Conservation (phyloP, 2,797 vertebrate genomes). For the Leuciscus waleckii region DNA sequence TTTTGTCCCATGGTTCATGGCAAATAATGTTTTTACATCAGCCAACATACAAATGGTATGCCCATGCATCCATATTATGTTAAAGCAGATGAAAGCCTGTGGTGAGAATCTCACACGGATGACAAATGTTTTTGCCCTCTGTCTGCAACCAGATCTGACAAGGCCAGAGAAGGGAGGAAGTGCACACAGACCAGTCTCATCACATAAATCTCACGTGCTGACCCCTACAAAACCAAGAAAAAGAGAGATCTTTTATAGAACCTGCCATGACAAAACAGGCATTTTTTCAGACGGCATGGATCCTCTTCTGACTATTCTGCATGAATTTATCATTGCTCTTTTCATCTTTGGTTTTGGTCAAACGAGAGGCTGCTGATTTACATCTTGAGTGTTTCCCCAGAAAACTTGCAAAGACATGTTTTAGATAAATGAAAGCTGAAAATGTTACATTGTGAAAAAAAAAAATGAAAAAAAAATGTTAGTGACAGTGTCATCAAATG, state of each 20-base stretch:
- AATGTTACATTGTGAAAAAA: slow-evolving; percentile 16
- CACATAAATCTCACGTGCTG: slow-evolving; percentile 58
- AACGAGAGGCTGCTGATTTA: background rate
- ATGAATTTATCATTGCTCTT: slow-evolving; percentile 41
- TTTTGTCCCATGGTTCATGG: background rate
- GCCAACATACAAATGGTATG: slow-evolving; percentile 31
- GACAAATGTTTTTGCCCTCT: slow-evolving; percentile 55
- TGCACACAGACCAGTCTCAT: slow-evolving; percentile 51
- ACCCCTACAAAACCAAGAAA: slow-evolving; percentile 40
- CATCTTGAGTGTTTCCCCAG: background rate
- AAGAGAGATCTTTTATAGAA: slow-evolving; percentile 26
- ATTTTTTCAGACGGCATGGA: slow-evolving; percentile 52
- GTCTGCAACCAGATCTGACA: slow-evolving; percentile 58
- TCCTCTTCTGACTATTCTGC: slow-evolving; percentile 20
- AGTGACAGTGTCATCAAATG: slow-evolving; percentile 14
- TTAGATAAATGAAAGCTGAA: slow-evolving; percentile 21
- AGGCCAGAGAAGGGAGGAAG: slow-evolving; percentile 56
- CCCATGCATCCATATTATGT: slow-evolving; percentile 22
- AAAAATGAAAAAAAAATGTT: background rate
- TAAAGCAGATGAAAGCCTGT: slow-evolving; percentile 48
- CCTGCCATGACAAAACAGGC: slow-evolving; percentile 53
- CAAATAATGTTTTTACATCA: background rate
- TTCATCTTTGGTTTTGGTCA: slow-evolving; percentile 42
- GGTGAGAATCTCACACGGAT: slow-evolving; percentile 56
- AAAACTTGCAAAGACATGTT: background rate